phyloP scores from a whole-genome alignment of 1,140 invertebrate genomes.

The Drosophila pachea region DNA sequence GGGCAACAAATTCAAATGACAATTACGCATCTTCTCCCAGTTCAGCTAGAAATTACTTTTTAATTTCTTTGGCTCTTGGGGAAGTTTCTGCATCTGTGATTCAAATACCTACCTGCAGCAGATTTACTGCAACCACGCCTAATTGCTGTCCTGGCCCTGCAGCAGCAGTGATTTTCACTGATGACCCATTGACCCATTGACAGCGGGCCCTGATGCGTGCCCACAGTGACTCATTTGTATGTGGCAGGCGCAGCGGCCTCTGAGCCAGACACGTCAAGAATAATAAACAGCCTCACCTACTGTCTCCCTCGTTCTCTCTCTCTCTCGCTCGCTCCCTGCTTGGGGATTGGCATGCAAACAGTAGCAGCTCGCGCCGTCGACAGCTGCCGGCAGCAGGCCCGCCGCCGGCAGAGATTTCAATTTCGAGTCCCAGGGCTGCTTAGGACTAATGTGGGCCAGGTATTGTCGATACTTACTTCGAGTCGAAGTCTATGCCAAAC shows the following conservation, averaged over 20 bases:
- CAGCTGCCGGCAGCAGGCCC: constrained; percentile 36
- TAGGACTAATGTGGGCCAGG: constrained; percentile 7
- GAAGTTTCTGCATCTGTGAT: constrained; percentile 12
- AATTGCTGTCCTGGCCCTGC: not conserved
- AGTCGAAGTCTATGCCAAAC: not conserved
- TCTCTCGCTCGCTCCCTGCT: constrained; percentile 12
- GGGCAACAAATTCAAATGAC: constrained; percentile 56
- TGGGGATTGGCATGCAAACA: constrained; percentile 69
- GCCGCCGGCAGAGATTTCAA: constrained; percentile 61
- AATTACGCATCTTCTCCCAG: constrained; percentile 56
- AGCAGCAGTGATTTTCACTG: constrained; percentile 18
- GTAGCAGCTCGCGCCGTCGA: constrained; percentile 18
- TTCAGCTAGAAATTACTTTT: constrained; percentile 63
- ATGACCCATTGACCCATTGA: constrained; percentile 70
- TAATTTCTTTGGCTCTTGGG: constrained; percentile 60
- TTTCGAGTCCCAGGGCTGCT: constrained; percentile 30
- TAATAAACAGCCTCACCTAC: constrained; percentile 51
- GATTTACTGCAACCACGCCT: constrained; percentile 3
- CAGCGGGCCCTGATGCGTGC: constrained; percentile 42
- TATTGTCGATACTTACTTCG: constrained; percentile 1
- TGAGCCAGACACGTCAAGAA: constrained; percentile 55
- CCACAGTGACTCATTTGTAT: constrained; percentile 72
- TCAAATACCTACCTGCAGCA: constrained; percentile 8
- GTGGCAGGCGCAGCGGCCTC: constrained; percentile 62
- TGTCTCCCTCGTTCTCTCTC: constrained; percentile 13